Conservation (phyloP, 2,797 vertebrate species). For the Discoglossus pictus region DNA sequence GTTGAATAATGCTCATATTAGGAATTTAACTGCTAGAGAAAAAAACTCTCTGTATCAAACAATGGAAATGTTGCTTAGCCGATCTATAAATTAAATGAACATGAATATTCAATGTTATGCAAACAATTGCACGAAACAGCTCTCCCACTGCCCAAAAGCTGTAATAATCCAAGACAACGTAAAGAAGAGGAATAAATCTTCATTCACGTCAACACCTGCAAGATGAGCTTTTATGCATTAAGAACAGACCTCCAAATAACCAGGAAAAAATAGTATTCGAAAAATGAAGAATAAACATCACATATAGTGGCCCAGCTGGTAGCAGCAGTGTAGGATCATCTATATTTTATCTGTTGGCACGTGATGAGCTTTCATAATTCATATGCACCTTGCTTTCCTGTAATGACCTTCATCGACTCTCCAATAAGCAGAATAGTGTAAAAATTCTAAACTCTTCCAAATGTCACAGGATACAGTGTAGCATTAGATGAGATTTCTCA, state of each 20-base stretch:
- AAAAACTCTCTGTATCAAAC: conserved; percentile 18
- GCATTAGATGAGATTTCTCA: neutral
- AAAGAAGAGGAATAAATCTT: conserved; percentile 21
- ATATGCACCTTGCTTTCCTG: conserved; percentile 13
- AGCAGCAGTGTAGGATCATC: conserved; percentile 13
- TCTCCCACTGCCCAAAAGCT: conserved; percentile 25
- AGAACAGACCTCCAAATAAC: conserved; percentile 1
- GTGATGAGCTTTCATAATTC: conserved; percentile 30
- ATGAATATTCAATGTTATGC: conserved; percentile 48
- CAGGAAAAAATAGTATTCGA: neutral
- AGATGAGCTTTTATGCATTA: conserved; percentile 11
- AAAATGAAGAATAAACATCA: conserved; percentile 8
- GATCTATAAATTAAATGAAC: conserved; percentile 16
- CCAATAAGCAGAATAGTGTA: conserved; percentile 26
- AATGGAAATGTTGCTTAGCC: conserved; percentile 34
- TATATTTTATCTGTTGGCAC: conserved; percentile 23
- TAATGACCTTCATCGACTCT: conserved; percentile 39
- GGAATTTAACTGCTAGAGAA: conserved; percentile 31
- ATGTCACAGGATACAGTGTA: conserved; percentile 28
- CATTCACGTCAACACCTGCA: conserved; percentile 38
- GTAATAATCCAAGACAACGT: conserved; percentile 17
- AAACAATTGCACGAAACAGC: conserved; percentile 31
- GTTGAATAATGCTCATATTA: conserved; percentile 42
- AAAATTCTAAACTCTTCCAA: conserved; percentile 25
- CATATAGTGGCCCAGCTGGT: conserved; percentile 22